phyloP scores from a whole-genome alignment of 2,888 invertebrate genomes.

The Trissonchulus sp. region DNA sequence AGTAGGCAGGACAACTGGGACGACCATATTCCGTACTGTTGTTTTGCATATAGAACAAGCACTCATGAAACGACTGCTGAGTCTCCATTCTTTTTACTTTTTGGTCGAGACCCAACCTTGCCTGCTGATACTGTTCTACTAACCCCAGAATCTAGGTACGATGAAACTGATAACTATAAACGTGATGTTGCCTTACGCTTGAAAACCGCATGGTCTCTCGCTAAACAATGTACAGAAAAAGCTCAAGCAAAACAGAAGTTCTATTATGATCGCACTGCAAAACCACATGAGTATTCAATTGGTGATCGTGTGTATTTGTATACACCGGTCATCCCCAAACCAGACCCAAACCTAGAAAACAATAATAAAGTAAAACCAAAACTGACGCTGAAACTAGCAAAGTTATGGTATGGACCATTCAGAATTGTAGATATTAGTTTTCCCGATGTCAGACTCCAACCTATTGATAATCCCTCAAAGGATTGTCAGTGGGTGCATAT shows the following conservation, averaged over 20 bases:
- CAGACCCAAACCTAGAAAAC: background rate
- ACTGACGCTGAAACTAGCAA: background rate
- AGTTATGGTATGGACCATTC: background rate
- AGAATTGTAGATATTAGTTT: background rate
- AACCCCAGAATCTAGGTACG: no score
- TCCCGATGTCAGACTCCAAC: background rate
- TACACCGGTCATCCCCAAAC: background rate
- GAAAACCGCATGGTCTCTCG: background rate
- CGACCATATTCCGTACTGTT: conserved; percentile 35
- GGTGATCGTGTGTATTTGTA: conserved; percentile 2
- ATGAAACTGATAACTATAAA: background rate
- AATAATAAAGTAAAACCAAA: background rate
- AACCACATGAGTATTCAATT: background rate
- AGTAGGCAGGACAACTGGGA: conserved; percentile 40
- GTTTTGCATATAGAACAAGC: conserved; percentile 40
- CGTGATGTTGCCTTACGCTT: background rate
- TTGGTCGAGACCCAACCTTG: conserved; percentile 34
- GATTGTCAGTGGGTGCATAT: background rate
- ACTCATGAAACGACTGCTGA: conserved; percentile 35
- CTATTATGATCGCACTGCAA: conserved; percentile 7
- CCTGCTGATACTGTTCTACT: conserved; percentile 31
- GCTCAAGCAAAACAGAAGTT: conserved; percentile 9
- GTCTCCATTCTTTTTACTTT: conserved; percentile 36
- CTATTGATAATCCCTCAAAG: background rate
- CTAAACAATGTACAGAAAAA: background rate